Conservation (phyloP, 1,140 invertebrate genomes). For the Megalopta genalis region DNA sequence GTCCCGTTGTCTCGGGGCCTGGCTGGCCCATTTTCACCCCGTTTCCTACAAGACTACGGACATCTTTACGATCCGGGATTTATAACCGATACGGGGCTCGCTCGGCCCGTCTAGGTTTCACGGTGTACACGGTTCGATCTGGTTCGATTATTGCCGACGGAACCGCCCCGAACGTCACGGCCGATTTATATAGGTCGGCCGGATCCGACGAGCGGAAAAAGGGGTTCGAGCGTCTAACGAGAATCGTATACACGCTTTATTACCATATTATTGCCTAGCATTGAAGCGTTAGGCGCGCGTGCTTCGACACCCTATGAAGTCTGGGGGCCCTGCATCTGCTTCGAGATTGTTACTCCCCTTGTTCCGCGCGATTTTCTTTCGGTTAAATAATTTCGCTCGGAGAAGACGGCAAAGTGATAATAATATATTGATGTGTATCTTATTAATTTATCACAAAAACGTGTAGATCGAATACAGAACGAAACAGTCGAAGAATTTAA, state of each 20-base stretch:
- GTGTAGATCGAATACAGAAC: too few relatives aligned
- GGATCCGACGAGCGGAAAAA: slow-evolving; percentile 32
- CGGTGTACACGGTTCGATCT: slow-evolving; percentile 36
- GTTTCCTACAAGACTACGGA: slow-evolving; percentile 75
- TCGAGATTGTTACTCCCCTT: not conserved
- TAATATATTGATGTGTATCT: too few relatives aligned
- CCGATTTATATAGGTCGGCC: slow-evolving; percentile 56
- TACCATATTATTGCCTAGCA: slow-evolving; percentile 56
- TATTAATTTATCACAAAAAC: too few relatives aligned
- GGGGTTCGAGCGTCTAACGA: slow-evolving; percentile 51
- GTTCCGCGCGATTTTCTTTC: not conserved
- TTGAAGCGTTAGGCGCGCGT: slow-evolving; percentile 39
- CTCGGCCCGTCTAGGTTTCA: not conserved
- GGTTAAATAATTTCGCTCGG: too few relatives aligned
- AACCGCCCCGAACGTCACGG: slow-evolving; percentile 41
- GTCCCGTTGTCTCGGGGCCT: slow-evolving; percentile 25
- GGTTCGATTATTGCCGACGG: slow-evolving; percentile 44
- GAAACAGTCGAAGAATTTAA: too few relatives aligned
- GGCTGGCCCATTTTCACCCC: slow-evolving; percentile 73
- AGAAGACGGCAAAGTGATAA: too few relatives aligned
- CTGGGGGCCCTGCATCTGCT: slow-evolving; percentile 28
- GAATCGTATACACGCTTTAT: slow-evolving; percentile 56
- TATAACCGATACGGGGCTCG: slow-evolving; percentile 62
- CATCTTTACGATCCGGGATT: slow-evolving; percentile 74
- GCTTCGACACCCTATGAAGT: not conserved